Conservation (phyloP, 2,113 vertebrate species). For the Zingel zingel region DNA sequence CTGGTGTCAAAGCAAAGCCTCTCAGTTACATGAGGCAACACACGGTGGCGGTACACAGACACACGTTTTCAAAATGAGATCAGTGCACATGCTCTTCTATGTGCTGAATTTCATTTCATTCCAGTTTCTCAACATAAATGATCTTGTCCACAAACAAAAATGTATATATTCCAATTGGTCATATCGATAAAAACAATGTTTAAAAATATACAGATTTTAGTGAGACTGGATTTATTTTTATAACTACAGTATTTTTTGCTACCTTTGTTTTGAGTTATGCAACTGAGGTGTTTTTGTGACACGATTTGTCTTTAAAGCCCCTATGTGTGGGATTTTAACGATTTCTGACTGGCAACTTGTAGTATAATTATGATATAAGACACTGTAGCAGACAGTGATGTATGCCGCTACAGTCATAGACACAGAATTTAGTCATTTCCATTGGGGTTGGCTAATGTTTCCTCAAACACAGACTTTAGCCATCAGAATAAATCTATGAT, state of each 20-base stretch:
- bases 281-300: conserved; percentile 2
- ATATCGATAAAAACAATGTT: background rate
- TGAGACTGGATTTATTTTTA: background rate
- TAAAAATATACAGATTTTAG: background rate
- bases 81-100: background rate
- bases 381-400: background rate
- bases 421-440: too few species aligned
- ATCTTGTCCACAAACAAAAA: background rate
- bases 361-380: background rate
- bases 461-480: conserved; percentile 2
- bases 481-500: background rate
- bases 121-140: background rate
- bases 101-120: background rate
- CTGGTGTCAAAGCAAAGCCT: conserved; percentile 8
- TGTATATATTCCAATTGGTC: background rate
- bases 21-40: background rate
- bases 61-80: background rate
- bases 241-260: background rate
- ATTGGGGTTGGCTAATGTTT: background rate
- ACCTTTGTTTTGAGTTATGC: background rate
- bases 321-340: background rate
- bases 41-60: background rate
- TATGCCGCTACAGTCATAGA: background rate
- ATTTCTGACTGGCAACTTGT: background rate
- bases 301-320: background rate